phyloP scores from a whole-genome alignment of 2,888 invertebrate species.

The Cryptocheilus praepositus region DNA sequence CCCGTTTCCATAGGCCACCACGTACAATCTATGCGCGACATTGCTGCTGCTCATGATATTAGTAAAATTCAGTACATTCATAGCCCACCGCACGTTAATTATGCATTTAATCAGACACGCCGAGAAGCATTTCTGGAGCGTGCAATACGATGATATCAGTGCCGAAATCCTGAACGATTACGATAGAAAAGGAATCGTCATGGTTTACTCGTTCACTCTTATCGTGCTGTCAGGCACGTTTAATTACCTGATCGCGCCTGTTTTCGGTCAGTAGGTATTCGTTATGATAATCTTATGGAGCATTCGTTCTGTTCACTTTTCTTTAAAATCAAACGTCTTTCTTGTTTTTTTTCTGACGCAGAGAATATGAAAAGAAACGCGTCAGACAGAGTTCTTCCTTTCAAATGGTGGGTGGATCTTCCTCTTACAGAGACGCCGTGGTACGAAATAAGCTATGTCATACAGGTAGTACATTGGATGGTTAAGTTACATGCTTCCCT shows the following conservation, averaged over 20 bases:
- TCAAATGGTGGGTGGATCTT: conserved; percentile 27
- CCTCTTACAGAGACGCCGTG: conserved; percentile 20
- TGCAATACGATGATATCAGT: conserved; percentile 20
- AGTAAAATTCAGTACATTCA: conserved; percentile 45
- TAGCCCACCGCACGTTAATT: conserved; percentile 32
- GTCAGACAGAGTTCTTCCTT: conserved; percentile 11
- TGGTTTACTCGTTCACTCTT: conserved; percentile 41
- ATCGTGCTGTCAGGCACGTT: conserved; percentile 38
- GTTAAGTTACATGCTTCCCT: no score
- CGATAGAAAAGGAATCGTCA: conserved; percentile 24
- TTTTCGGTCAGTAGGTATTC: no score
- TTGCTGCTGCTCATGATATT: conserved; percentile 48
- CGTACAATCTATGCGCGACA: conserved; percentile 40
- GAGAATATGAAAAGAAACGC: background rate
- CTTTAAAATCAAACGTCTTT: no score
- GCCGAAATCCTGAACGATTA: conserved; percentile 25
- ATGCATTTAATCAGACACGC: conserved; percentile 33
- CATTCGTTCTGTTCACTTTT: no score
- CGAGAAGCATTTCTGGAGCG: conserved; percentile 31
- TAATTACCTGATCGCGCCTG: conserved; percentile 46
- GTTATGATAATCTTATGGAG: no score
- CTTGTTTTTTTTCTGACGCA: no score
- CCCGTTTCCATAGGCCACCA: conserved; percentile 48
- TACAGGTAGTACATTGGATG: no score
- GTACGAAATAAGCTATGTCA: background rate